Conservation (phyloP, 2,797 vertebrate genomes). For the Tamandua tetradactyla region DNA sequence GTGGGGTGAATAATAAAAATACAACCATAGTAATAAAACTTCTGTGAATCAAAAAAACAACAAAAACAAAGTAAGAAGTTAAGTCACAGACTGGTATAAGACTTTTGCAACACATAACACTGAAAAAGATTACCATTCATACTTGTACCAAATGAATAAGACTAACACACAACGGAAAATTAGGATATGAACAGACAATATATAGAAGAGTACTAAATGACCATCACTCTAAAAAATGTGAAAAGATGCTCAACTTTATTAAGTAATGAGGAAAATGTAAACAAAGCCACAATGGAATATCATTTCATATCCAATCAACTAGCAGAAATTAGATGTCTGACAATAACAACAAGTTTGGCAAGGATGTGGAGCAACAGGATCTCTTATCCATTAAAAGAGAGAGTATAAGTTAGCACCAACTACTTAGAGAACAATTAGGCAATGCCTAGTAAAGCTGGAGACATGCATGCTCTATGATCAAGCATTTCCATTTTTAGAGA, state of each 20-base stretch:
- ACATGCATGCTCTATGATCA: neutral
- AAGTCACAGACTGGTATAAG: neutral
- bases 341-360: neutral
- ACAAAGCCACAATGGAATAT: neutral
- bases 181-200: neutral
- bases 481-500: neutral
- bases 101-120: neutral
- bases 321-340: neutral
- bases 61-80: conserved; percentile 8
- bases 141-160: conserved; percentile 1
- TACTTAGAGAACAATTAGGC: neutral
- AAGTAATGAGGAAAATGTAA: neutral
- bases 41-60: neutral
- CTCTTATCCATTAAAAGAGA: neutral
- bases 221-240: neutral
- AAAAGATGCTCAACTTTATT: conserved; percentile 14
- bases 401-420: neutral
- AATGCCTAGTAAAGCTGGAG: neutral
- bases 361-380: neutral
- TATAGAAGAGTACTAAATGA: neutral
- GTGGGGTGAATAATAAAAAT: neutral
- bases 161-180: neutral
- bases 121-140: neutral
- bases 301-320: neutral
- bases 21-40: neutral